Evolutionary conservation across 2,113 vertebrate species (phyloP).

Genomic region (Gadus chalcogrammus): DNA sequence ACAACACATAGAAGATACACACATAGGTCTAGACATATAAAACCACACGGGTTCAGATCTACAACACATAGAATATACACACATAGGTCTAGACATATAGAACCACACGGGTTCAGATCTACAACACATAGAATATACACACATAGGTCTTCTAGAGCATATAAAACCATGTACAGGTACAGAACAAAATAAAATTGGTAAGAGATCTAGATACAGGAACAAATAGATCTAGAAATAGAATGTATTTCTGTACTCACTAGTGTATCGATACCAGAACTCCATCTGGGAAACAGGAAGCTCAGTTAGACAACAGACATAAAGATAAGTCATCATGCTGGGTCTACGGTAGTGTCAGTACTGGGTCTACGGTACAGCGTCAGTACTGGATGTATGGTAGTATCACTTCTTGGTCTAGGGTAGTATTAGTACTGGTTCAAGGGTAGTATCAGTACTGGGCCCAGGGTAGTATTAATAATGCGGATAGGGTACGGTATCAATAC

Average conservation of each 20-base stretch:
- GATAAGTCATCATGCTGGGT: neutral
- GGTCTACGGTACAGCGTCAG: neutral
- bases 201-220: neutral
- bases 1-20: neutral
- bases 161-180: neutral
- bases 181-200: neutral
- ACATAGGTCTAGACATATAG: slow-evolving; percentile 1
- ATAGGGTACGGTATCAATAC: neutral
- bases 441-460: too few species aligned
- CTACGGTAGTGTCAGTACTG: too few species aligned
- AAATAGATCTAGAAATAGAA: neutral
- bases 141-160: neutral
- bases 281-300: slow-evolving; percentile 58
- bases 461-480: too few species aligned
- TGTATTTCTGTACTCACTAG: slow-evolving; percentile 62
- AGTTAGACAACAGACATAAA: neutral
- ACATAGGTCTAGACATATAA: neutral
- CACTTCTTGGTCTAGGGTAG: neutral
- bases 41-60: slow-evolving; percentile 48
- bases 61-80: slow-evolving; percentile 19
- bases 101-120: neutral
- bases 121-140: neutral
- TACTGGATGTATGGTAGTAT: neutral
- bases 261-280: slow-evolving; percentile 85
- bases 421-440: too few species aligned